Evolutionary conservation across 2,113 vertebrate genomes (phyloP).

Genomic region (Corythornis cristatus): DNA sequence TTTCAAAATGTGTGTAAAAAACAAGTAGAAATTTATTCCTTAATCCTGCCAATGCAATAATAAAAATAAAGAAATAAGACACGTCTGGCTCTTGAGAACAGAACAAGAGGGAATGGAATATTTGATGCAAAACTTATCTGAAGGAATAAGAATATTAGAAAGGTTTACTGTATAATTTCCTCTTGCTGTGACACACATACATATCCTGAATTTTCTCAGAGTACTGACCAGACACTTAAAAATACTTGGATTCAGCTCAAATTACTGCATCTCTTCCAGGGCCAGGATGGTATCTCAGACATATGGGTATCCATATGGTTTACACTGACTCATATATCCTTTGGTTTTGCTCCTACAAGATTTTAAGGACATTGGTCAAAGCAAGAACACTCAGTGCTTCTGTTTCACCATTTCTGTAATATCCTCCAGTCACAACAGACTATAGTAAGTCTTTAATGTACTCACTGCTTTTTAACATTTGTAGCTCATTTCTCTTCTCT

Average conservation of each 20-base stretch:
- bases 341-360: neutral
- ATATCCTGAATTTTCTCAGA: neutral
- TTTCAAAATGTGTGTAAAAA: neutral
- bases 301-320: neutral
- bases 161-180: neutral
- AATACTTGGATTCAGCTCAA: neutral
- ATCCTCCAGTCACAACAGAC: neutral
- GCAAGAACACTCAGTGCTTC: neutral
- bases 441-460: neutral
- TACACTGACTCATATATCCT: neutral
- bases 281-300: slow-evolving; percentile 13
- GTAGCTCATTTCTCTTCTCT: neutral
- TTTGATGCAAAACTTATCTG: neutral
- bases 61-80: neutral
- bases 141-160: neutral
- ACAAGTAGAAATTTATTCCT: neutral
- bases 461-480: neutral
- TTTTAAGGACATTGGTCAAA: neutral
- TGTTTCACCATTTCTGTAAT: neutral
- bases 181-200: neutral
- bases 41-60: neutral
- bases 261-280: slow-evolving; percentile 3
- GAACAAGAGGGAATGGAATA: neutral
- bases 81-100: neutral
- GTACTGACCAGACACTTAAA: neutral